Evolutionary conservation across 1,140 invertebrate genomes (phyloP).

Genomic region (Drosophila athabasca): DNA sequence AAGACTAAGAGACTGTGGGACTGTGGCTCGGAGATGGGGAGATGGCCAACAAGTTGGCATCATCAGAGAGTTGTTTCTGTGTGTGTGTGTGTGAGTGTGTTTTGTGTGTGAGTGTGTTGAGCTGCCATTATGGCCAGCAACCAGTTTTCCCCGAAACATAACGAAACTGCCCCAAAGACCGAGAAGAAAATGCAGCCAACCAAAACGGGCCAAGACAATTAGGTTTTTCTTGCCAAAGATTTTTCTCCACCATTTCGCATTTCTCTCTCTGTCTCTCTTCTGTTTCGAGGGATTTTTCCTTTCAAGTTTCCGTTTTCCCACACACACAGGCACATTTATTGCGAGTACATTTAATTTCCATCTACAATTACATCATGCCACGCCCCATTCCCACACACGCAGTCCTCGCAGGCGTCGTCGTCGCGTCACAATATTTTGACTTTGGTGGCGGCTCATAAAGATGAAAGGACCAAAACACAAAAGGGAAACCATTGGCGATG

Average conservation of each 20-base stretch:
- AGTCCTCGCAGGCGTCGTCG: slow-evolving; percentile 1
- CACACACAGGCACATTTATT: slow-evolving; percentile 3
- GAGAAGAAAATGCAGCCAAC: slow-evolving; percentile 76
- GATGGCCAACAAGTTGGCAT: slow-evolving; percentile 69
- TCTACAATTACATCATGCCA: slow-evolving; percentile 50
- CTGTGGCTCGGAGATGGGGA: neutral
- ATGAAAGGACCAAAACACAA: slow-evolving; percentile 37
- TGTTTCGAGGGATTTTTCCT: slow-evolving; percentile 32
- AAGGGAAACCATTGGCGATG: slow-evolving; percentile 12
- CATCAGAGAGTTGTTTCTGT: slow-evolving; percentile 21
- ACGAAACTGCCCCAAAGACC: slow-evolving; percentile 63
- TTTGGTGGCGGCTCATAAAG: slow-evolving; percentile 51
- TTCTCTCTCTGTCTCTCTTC: slow-evolving; percentile 1
- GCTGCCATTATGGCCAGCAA: slow-evolving; percentile 79
- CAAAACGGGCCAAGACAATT: slow-evolving; percentile 81
- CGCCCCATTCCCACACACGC: slow-evolving; percentile 62
- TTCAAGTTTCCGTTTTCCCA: slow-evolving; percentile 43
- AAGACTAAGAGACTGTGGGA: slow-evolving; percentile 13
- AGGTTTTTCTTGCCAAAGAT: slow-evolving; percentile 68
- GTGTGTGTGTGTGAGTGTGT: slow-evolving; percentile 34
- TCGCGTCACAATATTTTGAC: slow-evolving; percentile 74
- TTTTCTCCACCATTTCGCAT: slow-evolving; percentile 28
- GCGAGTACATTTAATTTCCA: slow-evolving; percentile 30
- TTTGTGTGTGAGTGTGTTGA: slow-evolving; percentile 28
- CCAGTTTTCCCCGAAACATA: slow-evolving; percentile 78